Evolutionary conservation across 2,888 invertebrate genomes (phyloP), one percentile per base, ranked within the genome.

Genomic region (Lithodes maja): DNA sequence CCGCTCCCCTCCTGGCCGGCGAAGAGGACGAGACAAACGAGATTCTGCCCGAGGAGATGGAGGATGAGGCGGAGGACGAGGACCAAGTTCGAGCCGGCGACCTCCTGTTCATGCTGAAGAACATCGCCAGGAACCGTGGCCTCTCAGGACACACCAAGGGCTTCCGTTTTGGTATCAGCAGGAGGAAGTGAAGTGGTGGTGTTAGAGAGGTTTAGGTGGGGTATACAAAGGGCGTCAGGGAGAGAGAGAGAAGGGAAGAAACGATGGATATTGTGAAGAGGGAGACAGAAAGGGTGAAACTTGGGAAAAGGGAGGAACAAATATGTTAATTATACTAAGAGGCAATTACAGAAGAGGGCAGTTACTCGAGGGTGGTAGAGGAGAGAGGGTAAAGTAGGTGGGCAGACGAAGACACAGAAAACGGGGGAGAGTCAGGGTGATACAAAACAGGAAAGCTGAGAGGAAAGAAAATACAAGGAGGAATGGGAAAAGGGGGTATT

Each of bases 111-210:
- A 82, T 85, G 78, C 87, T 90, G 52, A 87, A 79, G 83, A 71
- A 71, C 53, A 85, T 90, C 52, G 88, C 88, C 52, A 81, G 81
- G 49, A 81, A 85, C 80, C 61, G 88, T 17, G 88, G 88, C 9
- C 71, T 89, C n/a, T 81, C 88, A 33, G 79, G 85, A n/a, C 80
- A 89, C 75, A 89, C 88, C 68, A 89, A 89, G 69, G 79, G 88
- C 52, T 89, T 89, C 88, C 71, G 88, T n/a, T 89, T 85, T 50
- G 88, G 88, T 49, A 89, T 89, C 85, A 89, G 88, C 88, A 85
- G 85, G 88, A 89, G 88, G 88, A 71, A 71, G 71, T 71, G 71
- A 71, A 71, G 2, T n/a, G 71, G 15, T 1, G 17, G n/a, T n/a
- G 2, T 12, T 12, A 61, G 68, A 15, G 68, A 12, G 68, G 12